phyloP scores from a whole-genome alignment of 2,113 vertebrate species.

The Crypturellus undulatus region DNA sequence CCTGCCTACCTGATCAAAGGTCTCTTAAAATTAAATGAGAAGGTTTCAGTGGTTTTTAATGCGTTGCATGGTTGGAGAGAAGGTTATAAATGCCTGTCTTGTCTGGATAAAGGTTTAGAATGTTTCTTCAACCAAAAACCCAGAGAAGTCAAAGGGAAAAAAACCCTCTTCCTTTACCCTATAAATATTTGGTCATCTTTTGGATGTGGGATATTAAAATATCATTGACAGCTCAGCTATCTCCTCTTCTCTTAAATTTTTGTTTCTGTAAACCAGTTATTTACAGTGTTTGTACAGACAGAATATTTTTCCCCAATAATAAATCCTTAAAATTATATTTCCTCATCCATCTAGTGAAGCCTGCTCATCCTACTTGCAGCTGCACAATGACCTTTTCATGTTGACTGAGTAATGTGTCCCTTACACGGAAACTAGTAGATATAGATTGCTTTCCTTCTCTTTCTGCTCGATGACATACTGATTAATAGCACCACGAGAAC shows the following conservation, averaged over 20 bases:
- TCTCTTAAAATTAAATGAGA: not conserved
- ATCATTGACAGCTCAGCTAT: not conserved
- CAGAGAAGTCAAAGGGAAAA: not conserved
- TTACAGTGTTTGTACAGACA: slow-evolving; percentile 21
- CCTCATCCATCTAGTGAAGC: slow-evolving; percentile 71
- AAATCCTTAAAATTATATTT: slow-evolving; percentile 64
- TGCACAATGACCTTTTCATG: slow-evolving; percentile 75
- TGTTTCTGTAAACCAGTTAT: slow-evolving; percentile 10
- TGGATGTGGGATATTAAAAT: not conserved
- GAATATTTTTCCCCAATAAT: slow-evolving; percentile 4
- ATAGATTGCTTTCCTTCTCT: slow-evolving; percentile 71
- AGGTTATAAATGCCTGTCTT: not conserved
- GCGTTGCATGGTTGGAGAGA: not conserved
- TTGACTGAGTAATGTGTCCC: slow-evolving; percentile 73
- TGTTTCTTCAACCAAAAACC: not conserved
- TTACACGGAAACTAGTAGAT: slow-evolving; percentile 70
- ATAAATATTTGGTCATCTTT: not conserved
- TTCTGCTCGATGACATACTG: slow-evolving; percentile 69
- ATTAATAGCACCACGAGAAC: slow-evolving; percentile 75
- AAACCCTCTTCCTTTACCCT: not conserved
- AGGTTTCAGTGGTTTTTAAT: not conserved
- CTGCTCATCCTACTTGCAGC: slow-evolving; percentile 49
- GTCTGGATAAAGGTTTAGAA: not conserved
- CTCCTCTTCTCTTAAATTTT: not conserved
- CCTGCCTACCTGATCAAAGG: not conserved